Evolutionary conservation across 2,797 vertebrate species (phyloP), one percentile per base, ranked within the genome.

Genomic region (Myotis findleyi): DNA sequence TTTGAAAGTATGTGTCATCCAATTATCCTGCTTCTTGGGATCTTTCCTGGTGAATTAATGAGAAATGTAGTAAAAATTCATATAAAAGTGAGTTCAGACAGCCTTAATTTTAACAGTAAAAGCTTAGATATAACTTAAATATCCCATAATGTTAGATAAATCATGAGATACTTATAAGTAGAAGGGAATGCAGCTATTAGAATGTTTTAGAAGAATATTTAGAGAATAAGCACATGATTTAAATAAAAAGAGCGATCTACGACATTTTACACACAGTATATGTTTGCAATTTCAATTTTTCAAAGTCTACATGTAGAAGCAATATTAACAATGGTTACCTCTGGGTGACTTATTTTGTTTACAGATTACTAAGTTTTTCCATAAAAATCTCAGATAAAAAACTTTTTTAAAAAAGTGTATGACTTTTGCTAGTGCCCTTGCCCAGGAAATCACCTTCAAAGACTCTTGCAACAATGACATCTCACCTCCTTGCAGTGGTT

Each of bases 381-480:
- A 57, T 23, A 75, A 91, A 84, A 93, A 57, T 12, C 59, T 51
- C 25, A 62, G 47, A 75, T 49, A 81, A 87, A 94, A 93, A 27
- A 30, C 17, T 49, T 30, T 44, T 76, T 66, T 4, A 1, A 4
- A 36, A 55, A 68, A 79, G 5, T 4, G 1, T 38, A 38, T 3
- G 13, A 51, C 12, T 13, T 83, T 81, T 38, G 51, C 33, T 77
- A 64, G 33, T 41, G 72, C 53, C 87, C 68, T 91, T 89, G 53
- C 75, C 27, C 20, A 44, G 76, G 6, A 76, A 91, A 72, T 77
- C 68, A 82, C 93, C 68, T 94, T 97, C 87, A 85, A 59, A 96
- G 87, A 57, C 36, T 77, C 44, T 80, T 76, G 53, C 49, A 68
- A 81, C 79, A 81, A 47, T 92, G 93, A 71, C 41, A 51, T 53